phyloP scores from a whole-genome alignment of 1,140 invertebrate genomes.

The Pseudomyrmex sp. region DNA sequence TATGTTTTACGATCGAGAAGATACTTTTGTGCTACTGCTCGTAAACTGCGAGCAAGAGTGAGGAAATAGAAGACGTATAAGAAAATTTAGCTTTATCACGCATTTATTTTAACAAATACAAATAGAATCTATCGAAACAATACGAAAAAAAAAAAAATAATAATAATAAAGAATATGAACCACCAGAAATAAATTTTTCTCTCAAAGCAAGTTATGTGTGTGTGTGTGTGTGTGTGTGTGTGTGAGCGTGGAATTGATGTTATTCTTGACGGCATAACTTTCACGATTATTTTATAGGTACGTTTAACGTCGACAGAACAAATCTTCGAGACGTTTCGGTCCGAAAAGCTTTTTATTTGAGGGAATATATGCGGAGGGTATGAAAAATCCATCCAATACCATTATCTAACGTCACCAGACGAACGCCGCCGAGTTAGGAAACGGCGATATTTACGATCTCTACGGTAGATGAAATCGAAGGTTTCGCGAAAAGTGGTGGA shows the following conservation, averaged over 20 bases:
- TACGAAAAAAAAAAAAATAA: not conserved
- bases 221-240: not conserved
- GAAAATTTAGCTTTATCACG: not conserved
- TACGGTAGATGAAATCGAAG: slow-evolving; percentile 66
- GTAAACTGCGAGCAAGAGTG: not conserved
- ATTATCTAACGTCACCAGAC: slow-evolving; percentile 42
- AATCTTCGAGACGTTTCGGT: not conserved
- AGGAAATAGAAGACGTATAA: not conserved
- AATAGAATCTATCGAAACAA: not conserved
- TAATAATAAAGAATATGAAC: not conserved
- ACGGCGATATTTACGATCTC: slow-evolving; percentile 62
- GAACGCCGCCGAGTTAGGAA: slow-evolving; percentile 28
- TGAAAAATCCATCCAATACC: slow-evolving; percentile 59
- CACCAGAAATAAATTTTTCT: not conserved
- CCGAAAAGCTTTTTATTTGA: slow-evolving; percentile 26
- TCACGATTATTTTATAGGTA: not conserved
- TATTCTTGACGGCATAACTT: not conserved
- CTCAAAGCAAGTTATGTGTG: not conserved
- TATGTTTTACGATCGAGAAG: not conserved
- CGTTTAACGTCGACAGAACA: not conserved
- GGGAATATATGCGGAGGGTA: slow-evolving; percentile 26
- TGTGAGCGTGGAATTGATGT: too few relatives aligned
- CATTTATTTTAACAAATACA: not conserved
- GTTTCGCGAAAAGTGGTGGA: not conserved
- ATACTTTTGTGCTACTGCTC: not conserved